Percentiles rank a stretch among this genome's conserved stretches.
These are phyloP conservation scores for Gyps fulvus DNA, from an alignment of 2,113 vertebrate species.

Conservation along the genomic window DNA sequence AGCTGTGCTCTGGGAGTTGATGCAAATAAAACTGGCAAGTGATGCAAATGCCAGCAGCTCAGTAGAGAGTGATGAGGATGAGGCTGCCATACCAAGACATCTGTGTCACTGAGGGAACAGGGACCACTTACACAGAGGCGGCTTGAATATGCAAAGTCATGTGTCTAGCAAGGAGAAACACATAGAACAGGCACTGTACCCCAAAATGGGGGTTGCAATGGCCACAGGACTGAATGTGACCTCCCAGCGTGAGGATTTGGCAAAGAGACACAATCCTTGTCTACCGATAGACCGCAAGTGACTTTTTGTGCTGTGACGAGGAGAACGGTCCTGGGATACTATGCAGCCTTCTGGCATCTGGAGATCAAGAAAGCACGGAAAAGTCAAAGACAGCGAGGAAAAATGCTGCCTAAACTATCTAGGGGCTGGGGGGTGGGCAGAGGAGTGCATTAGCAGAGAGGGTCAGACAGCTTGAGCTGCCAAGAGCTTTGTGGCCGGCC, in stretches of 20 bases:
- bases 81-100: not conserved
- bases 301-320: not conserved
- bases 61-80: not conserved
- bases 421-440: not conserved
- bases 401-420: not conserved
- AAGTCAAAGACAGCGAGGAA: not conserved
- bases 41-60: not conserved
- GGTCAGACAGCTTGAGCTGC: not conserved
- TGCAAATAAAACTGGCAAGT: not conserved
- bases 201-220: not conserved
- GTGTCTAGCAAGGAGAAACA: not conserved
- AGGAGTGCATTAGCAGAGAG: not conserved
- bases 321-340: not conserved
- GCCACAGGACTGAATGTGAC: not conserved
- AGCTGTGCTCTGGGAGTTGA: not conserved
- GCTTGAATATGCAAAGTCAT: not conserved
- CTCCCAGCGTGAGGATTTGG: not conserved
- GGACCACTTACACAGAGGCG: not conserved
- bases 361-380: not conserved
- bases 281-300: fast-evolving
- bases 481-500: not conserved
- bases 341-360: not conserved
- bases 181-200: not conserved
- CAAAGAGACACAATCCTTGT: not conserved
- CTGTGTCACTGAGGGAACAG: not conserved